Conservation (phyloP, 2,888 invertebrate genomes). For the Neocrepidodera transversa region DNA sequence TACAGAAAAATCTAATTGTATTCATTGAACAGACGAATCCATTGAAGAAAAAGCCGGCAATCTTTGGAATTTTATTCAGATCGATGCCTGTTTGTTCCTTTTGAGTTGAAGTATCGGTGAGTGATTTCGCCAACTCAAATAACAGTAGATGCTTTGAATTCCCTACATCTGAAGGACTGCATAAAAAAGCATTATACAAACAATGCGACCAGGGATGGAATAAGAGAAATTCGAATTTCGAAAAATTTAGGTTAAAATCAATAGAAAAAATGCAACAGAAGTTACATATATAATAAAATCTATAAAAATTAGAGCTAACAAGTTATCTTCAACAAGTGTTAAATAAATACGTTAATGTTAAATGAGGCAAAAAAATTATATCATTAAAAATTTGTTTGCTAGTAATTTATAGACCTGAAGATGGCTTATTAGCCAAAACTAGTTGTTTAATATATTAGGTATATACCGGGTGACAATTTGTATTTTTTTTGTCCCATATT, state of each 20-base stretch:
- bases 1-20: conserved; percentile 9
- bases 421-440: no score
- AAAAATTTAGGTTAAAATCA: background rate
- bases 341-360: no score
- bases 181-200: conserved; percentile 59
- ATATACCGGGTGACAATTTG: no score
- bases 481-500: no score
- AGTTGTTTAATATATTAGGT: no score
- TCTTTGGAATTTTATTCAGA: conserved; percentile 37
- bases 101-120: conserved; percentile 39
- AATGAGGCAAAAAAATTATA: no score
- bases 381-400: no score
- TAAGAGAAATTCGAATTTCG: background rate
- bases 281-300: no score
- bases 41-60: conserved; percentile 19
- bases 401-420: no score
- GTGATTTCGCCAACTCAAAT: conserved; percentile 42
- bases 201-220: conserved; percentile 50
- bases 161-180: conserved; percentile 50
- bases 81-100: conserved; percentile 38
- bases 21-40: conserved; percentile 14
- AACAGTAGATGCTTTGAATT: conserved; percentile 47
- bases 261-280: no score
- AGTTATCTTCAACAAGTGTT: no score
- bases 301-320: no score